A percentile compares a stretch with the other conserved stretches of the same genome.
Evolutionary conservation across 1,140 invertebrate species (phyloP).

Genomic region (Ceratosolen fusciceps): DNA sequence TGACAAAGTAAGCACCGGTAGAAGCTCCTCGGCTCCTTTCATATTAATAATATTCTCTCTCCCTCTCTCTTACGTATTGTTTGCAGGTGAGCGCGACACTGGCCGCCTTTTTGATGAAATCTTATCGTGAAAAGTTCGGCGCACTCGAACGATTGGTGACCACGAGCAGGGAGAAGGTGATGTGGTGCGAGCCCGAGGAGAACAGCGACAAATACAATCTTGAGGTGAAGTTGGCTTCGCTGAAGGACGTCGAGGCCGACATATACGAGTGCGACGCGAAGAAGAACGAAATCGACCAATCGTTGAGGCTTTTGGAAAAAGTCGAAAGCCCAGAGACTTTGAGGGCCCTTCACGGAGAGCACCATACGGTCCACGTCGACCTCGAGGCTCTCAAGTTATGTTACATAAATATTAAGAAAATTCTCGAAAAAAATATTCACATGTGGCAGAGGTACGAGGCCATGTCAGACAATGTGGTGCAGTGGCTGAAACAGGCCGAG

Average conservation of each 20-base stretch:
- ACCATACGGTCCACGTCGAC: constrained; percentile 77
- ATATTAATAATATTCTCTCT: not conserved
- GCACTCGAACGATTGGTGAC: constrained; percentile 85
- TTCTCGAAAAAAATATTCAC: constrained; percentile 81
- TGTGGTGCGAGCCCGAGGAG: constrained; percentile 92
- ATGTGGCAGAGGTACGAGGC: constrained; percentile 87
- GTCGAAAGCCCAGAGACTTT: constrained; percentile 80
- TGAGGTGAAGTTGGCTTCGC: constrained; percentile 89
- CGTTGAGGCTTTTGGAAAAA: constrained; percentile 77
- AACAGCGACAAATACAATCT: constrained; percentile 91
- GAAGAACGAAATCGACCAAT: constrained; percentile 78
- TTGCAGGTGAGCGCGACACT: constrained; percentile 81
- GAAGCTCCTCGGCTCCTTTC: not conserved
- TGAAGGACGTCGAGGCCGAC: constrained; percentile 83
- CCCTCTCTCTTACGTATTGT: not conserved
- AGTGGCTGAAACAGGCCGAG: constrained; percentile 92
- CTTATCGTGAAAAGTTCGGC: constrained; percentile 87
- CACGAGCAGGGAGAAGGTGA: constrained; percentile 88
- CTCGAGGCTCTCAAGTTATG: constrained; percentile 78
- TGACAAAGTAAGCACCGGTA: constrained; percentile 75
- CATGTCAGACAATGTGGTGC: constrained; percentile 81
- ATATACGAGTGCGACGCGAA: constrained; percentile 79
- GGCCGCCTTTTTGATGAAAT: constrained; percentile 87
- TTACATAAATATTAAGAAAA: constrained; percentile 78
- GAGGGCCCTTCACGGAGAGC: constrained; percentile 76